phyloP scores from a whole-genome alignment of 2,113 vertebrate genomes.

The Natator depressus region DNA sequence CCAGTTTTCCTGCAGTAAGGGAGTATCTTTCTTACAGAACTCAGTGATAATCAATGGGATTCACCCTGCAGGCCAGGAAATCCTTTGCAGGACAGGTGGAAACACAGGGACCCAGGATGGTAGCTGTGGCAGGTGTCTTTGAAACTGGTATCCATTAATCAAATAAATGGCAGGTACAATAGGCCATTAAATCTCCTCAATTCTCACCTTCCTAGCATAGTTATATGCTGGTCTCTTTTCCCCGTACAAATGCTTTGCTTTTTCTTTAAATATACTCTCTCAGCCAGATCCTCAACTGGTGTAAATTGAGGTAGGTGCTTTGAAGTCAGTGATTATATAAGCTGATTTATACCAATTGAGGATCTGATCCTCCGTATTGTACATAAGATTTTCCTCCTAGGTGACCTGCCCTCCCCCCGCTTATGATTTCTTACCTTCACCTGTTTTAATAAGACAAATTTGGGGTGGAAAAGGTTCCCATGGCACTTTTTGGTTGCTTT shows the following conservation, averaged over 20 bases:
- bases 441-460: background rate
- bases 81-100: background rate
- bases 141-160: background rate
- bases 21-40: background rate
- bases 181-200: background rate
- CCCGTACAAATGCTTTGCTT: background rate
- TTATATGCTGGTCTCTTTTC: background rate
- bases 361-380: background rate
- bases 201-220: background rate
- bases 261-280: background rate
- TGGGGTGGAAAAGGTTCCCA: background rate
- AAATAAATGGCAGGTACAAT: background rate
- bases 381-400: background rate
- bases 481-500: background rate
- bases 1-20: background rate
- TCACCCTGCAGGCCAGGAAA: rapidly evolving
- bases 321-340: background rate
- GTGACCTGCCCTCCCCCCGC: rapidly evolving
- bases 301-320: background rate
- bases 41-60: background rate
- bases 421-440: background rate
- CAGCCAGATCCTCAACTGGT: background rate
- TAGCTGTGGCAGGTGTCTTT: background rate
- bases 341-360: background rate
- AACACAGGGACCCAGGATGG: background rate